Base-by-base conservation (phyloP, 2,888 invertebrate species). In the Leptinotarsa rubiginosa region DNA sequence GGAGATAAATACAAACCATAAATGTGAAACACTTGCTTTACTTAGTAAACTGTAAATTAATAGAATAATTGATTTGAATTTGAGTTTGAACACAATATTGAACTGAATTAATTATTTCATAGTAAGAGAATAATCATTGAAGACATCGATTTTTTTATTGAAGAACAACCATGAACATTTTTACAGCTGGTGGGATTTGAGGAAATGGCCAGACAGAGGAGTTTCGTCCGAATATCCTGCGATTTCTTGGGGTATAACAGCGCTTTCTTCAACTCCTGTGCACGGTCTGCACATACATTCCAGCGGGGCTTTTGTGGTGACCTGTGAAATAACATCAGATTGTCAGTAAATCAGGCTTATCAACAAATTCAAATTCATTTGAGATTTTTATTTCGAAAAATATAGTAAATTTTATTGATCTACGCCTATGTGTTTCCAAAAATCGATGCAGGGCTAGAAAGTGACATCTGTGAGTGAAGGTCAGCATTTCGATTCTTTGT, bases 261-360 rank as follows among this genome's bases (percentile, higher is more conserved):
- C 92, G 82, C 93, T 94, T 88, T 97, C 96, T 85, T 97, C 96
- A 7, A 97, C 92, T 16, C 93, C 93, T 0, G 96, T 95, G 87
- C 97, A 97, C 0, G 97, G 97, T 50, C 97, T 92, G 85, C 97
- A 97, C 96, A 97, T 97, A 84, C 97, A 97, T 86, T 96, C 96
- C 70, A 96, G 87, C 0, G 97, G 97, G 16, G 97, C 97, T 87
- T 96, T 96, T 5, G 97, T 97, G n/a, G 94, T 92, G 3, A 97
- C 94, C 95, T 96, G 83, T 22, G 15, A 13, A 56, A 56, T 56
- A 4, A 22, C 20, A 13, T 56, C 1, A 16, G 15, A 13, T 22
- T 56, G 12, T 12, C 3, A 22, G 22, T 22, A 56, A 41, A 41
- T 41, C 41, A 10, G 41, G 10, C 10, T 41, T 10, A 10, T 10